Evolutionary conservation across 2,888 invertebrate species (phyloP), one percentile per base, ranked within the genome.

Genomic region (Neoscelio sp.): DNA sequence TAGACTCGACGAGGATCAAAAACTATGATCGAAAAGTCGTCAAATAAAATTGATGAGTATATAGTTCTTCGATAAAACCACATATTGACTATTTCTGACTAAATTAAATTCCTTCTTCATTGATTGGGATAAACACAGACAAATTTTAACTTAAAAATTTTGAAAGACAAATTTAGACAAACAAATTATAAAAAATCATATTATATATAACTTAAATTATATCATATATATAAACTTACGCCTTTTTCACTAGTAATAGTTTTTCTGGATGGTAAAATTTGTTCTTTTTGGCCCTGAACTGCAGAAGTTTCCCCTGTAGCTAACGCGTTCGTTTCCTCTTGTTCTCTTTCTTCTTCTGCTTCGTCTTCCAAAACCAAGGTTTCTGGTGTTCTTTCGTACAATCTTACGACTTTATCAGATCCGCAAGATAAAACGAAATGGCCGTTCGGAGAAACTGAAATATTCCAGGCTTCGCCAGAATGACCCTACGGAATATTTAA

Each of bases 331-430:
- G 95, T 94, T 83, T 93, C 92, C 82, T 93, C 92, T 80, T 95
- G 95, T 88, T 96, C 96, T 30, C 97, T 95, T 85, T 95, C 96
- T 87, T 95, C 93, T 87, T 99, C 99, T 84, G 95, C 94, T 74
- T 96, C 94, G 89, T 99, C 99, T 86, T 98, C 95, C 7, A 99
- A 91, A n/a, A 99, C 96, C 44, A 99, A 92, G 1, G 96, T 94
- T 90, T 99, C 98, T 30, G 95, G 94, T 0, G 97, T 95, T 86
- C 96, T 95, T 90, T 97, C 94, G 93, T 94, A 98, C 70, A 99
- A 90, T 0, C 99, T 93, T 71, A 99, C 90, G 12, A 97, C 96
- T 82, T 95, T 93, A 92, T 99, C 99, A 0, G 95, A 95, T 20
- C 98, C 98, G 86, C 96, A 95, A 13, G 96, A 95, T 3, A 94